Conservation (phyloP, 2,113 vertebrate genomes). For the Axis porcinus region DNA sequence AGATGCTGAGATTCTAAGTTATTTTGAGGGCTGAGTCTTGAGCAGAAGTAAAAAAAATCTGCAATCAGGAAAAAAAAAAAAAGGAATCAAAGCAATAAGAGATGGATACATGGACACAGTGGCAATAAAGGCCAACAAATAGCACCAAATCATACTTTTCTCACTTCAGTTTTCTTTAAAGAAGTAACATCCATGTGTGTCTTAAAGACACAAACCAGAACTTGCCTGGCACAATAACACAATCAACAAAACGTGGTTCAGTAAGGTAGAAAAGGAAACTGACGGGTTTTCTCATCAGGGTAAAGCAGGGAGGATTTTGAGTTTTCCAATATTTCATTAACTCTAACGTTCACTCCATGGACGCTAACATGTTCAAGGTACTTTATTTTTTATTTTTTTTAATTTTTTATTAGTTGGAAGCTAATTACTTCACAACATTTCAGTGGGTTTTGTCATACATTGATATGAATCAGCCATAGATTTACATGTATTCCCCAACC, state of each 20-base stretch:
- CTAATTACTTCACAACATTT: too few relatives aligned
- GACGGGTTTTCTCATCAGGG: neutral
- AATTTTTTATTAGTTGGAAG: too few relatives aligned
- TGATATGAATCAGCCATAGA: too few relatives aligned
- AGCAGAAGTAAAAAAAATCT: neutral
- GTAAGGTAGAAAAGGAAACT: neutral
- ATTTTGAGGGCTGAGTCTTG: neutral
- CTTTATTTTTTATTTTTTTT: too few relatives aligned
- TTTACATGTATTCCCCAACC: too few relatives aligned
- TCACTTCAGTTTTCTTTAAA: neutral
- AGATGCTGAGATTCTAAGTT: neutral
- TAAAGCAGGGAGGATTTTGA: neutral
- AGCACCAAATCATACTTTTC: neutral
- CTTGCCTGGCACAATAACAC: neutral
- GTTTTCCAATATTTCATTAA: neutral
- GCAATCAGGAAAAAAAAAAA: slow-evolving; percentile 24
- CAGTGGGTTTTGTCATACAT: too few relatives aligned
- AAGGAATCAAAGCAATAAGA: neutral
- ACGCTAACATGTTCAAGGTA: slow-evolving; percentile 1
- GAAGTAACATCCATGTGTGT: neutral
- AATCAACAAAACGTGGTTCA: neutral
- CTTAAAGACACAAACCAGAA: neutral
- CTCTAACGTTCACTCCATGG: neutral
- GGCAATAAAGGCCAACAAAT: neutral
- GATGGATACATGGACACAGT: neutral